These are phyloP conservation scores for Drosophila pseudotalamancana DNA, from an alignment of 2,888 invertebrate genomes.

Conservation along the genomic window DNA sequence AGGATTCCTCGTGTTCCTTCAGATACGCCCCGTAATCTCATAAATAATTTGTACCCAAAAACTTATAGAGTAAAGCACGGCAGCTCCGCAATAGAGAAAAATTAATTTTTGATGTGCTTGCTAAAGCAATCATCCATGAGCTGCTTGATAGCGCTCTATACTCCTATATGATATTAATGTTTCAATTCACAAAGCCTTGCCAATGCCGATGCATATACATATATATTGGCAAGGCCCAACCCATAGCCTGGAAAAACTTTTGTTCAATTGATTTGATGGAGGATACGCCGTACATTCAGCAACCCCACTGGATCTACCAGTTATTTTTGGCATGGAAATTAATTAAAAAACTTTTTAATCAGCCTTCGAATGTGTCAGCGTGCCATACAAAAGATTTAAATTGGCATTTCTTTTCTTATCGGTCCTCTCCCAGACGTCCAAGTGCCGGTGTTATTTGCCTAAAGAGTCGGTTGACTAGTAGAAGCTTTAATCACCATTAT, in stretches of 20 bases:
- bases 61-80: conserved; percentile 35
- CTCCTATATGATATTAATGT: conserved; percentile 38
- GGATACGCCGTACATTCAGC: conserved; percentile 13
- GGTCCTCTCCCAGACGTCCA: background rate
- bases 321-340: conserved; percentile 70
- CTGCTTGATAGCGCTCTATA: conserved; percentile 13
- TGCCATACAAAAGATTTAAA: conserved; percentile 23
- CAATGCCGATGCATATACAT: conserved; percentile 8
- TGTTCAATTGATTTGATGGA: conserved; percentile 53
- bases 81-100: conserved; percentile 55
- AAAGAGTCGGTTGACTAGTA: background rate
- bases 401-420: conserved; percentile 3
- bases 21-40: conserved; percentile 51
- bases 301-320: conserved; percentile 18
- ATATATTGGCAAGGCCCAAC: background rate
- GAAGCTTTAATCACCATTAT: background rate
- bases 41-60: conserved; percentile 75
- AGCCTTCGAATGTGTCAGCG: conserved; percentile 67
- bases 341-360: conserved; percentile 83
- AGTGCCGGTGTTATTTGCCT: conserved; percentile 5
- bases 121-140: conserved; percentile 29
- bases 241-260: conserved; percentile 38
- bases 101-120: conserved; percentile 77
- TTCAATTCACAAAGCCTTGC: conserved; percentile 22
- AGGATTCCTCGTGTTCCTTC: conserved; percentile 11